Evolutionary conservation across 2,888 invertebrate species (phyloP).

Genomic region (Thelaira solivaga): DNA sequence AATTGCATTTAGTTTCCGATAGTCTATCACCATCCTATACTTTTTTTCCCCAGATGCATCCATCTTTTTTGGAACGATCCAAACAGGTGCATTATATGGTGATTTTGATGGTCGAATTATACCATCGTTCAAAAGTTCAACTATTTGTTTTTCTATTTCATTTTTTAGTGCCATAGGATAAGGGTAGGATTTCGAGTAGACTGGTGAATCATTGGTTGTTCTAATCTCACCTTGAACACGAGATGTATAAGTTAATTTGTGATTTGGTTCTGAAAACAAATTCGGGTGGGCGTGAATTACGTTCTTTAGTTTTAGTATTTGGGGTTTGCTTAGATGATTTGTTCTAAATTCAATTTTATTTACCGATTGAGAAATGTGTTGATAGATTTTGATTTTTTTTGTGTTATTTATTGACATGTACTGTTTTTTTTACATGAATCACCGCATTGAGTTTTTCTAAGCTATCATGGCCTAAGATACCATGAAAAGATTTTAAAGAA

Average conservation of each 20-base stretch:
- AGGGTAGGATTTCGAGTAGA: constrained; percentile 9
- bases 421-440: too few relatives aligned
- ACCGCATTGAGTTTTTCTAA: neutral
- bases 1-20: constrained; percentile 17
- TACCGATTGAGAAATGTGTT: too few relatives aligned
- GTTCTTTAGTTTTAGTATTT: constrained; percentile 13
- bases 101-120: too few relatives aligned
- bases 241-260: constrained; percentile 9
- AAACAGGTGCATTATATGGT: too few relatives aligned
- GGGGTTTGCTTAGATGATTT: neutral
- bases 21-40: constrained; percentile 39
- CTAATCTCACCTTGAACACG: neutral
- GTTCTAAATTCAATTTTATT: too few relatives aligned
- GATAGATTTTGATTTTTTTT: too few relatives aligned
- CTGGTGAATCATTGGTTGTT: neutral
- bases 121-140: constrained; percentile 5
- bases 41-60: constrained; percentile 20
- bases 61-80: too few relatives aligned
- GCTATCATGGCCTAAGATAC: neutral
- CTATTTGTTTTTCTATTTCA: constrained; percentile 14
- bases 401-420: too few relatives aligned
- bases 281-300: neutral
- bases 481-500: neutral
- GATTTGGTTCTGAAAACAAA: constrained; percentile 1
- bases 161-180: constrained; percentile 2